Base-by-base conservation (phyloP, 2,888 invertebrate species). In the Ormyrus thymus region DNA sequence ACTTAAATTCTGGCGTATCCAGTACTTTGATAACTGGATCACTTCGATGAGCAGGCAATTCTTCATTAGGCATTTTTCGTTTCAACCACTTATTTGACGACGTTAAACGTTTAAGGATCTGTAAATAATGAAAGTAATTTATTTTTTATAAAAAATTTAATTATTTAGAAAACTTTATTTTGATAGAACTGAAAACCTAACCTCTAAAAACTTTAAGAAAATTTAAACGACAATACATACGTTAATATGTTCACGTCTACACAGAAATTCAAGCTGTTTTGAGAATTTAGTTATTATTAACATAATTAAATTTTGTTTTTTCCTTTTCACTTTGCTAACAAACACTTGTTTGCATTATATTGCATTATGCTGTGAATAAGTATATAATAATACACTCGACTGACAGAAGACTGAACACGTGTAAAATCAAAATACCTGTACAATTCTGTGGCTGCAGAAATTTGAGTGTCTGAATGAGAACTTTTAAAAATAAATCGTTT, bases 1-100 rank as follows among this genome's bases (percentile, higher is more conserved):
- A 93, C 81, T 93, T 92, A 85, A 97, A 97, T 87, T 96, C 94
- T 4, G 93, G 93, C 7, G 93, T 92, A 80, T 96, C 93, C 43
- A 97, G 90, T 88, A 94, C 95, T 85, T 92, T 92, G 11, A 95
- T 93, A 6, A 94, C 90, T 1, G 96, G 95, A 87, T 95, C 90
- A 78, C 92, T 91, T 79, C 94, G 90, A n/a, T 88, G 86, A 78
- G 88, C 87, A 70, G 91, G 89, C 68, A 89, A 69, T 6, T 45
- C 7, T 64, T 85, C 83, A n/a, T 82, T 11, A 10, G 6, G 8
- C 81, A 81, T 81, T 65, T 75, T 79, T 7, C 59, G 29, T 72
- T 50, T 81, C 61, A 75, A 0, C 77, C 77, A 81, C 74, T 71
- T 71, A 75, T 50, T 77, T 4, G 51, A 48, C 8, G 15, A 0